These are phyloP conservation scores for Volucella inflata DNA, from an alignment of 2,888 invertebrate species.

Conservation along the genomic window DNA sequence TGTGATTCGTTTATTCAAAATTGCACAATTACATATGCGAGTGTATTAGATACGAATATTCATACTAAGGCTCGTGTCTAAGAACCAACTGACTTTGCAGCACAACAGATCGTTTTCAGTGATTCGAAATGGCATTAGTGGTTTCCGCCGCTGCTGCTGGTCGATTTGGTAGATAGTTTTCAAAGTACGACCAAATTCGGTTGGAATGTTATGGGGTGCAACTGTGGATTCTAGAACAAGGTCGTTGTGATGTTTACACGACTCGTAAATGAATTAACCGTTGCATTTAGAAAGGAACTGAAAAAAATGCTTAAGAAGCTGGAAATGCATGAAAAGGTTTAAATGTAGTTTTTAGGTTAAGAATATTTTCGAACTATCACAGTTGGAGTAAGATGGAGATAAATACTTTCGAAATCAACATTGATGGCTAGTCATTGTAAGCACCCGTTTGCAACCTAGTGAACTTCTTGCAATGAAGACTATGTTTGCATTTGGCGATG, in stretches of 20 bases:
- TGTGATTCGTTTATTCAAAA: slow-evolving; percentile 13
- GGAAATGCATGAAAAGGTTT: not conserved
- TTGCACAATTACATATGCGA: slow-evolving; percentile 43
- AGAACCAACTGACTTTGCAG: slow-evolving; percentile 46
- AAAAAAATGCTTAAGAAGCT: not conserved
- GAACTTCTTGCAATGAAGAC: no score
- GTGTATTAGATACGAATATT: not conserved
- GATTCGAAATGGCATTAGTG: slow-evolving; percentile 19
- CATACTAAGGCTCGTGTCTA: no score
- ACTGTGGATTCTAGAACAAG: slow-evolving; percentile 45
- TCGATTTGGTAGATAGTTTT: slow-evolving; percentile 18
- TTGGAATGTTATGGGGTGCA: slow-evolving; percentile 45
- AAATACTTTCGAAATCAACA: no score
- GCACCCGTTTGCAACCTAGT: no score
- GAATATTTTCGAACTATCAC: no score
- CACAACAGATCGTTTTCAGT: not conserved
- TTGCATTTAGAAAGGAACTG: no score
- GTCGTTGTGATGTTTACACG: slow-evolving; percentile 5
- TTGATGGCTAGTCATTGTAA: no score
- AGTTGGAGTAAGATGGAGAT: no score
- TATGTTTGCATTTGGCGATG: no score
- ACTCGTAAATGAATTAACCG: not conserved
- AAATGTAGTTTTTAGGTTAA: no score
- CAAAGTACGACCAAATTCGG: slow-evolving; percentile 18
- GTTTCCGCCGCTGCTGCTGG: not conserved